phyloP scores from a whole-genome alignment of 1,140 invertebrate species.

The Capitella teleta region DNA sequence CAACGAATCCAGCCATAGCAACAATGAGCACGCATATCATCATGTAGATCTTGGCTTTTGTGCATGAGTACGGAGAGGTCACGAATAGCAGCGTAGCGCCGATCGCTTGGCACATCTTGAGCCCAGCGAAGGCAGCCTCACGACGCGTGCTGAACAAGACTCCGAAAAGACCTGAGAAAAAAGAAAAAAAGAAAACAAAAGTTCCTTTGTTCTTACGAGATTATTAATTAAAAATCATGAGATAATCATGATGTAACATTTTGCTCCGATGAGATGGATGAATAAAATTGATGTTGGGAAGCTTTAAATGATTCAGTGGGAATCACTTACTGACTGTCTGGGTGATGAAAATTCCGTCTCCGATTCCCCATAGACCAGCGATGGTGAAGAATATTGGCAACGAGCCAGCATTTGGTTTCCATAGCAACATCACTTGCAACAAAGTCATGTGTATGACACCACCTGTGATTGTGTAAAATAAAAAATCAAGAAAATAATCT shows the following conservation, averaged over 20 bases:
- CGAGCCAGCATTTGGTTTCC: constrained; percentile 17
- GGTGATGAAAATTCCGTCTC: constrained; percentile 26
- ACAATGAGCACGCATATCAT: constrained; percentile 5
- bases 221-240: too few species aligned
- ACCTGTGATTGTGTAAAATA: constrained; percentile 14
- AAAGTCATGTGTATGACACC: constrained; percentile 16
- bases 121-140: constrained; percentile 24
- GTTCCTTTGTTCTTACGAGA: neutral
- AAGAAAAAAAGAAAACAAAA: neutral
- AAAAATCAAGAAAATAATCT: constrained; percentile 1
- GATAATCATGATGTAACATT: too few species aligned
- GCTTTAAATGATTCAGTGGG: too few species aligned
- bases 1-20: constrained; percentile 6
- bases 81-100: constrained; percentile 8
- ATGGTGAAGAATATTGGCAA: constrained; percentile 18
- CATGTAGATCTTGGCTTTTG: constrained; percentile 7
- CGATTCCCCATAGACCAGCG: constrained; percentile 23
- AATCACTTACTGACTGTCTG: constrained; percentile 24
- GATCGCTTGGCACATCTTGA: constrained; percentile 12
- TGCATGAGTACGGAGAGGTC: constrained; percentile 10
- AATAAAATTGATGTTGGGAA: too few species aligned
- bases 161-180: constrained; percentile 22
- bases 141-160: constrained; percentile 21
- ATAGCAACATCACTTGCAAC: constrained; percentile 19
- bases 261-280: too few species aligned